phyloP scores from a whole-genome alignment of 1,140 invertebrate genomes.

The Coptotermes formosanus region DNA sequence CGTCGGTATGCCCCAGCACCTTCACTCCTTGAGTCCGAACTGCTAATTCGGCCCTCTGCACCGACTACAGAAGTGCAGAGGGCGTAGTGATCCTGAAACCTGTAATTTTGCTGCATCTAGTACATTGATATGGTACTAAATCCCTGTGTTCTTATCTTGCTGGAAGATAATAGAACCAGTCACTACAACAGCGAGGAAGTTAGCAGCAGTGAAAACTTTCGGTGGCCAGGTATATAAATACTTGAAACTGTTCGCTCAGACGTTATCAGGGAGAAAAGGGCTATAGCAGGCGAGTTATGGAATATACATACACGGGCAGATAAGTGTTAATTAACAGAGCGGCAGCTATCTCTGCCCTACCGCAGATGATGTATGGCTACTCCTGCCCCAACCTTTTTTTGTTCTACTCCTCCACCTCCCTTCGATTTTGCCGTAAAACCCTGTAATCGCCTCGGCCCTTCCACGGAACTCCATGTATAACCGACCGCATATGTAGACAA shows the following conservation, averaged over 20 bases:
- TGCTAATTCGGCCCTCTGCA: background rate
- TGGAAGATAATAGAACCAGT: background rate
- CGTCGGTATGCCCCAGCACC: too few species aligned
- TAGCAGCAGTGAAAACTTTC: background rate
- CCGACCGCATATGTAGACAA: background rate
- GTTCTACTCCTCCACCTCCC: background rate
- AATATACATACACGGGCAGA: background rate
- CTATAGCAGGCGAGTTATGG: constrained; percentile 2
- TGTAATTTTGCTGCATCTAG: background rate
- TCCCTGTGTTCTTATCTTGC: background rate
- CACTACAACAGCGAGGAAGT: background rate
- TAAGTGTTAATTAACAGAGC: background rate
- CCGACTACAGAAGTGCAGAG: background rate
- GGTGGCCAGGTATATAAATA: background rate
- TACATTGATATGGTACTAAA: background rate
- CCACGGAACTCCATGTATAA: background rate
- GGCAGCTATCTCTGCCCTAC: background rate
- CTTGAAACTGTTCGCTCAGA: background rate
- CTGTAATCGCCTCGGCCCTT: background rate
- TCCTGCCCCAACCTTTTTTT: background rate
- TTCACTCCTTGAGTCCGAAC: too few species aligned
- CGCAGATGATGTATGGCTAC: background rate
- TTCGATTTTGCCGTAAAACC: background rate
- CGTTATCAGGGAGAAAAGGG: background rate
- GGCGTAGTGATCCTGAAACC: background rate